phyloP scores from a whole-genome alignment of 2,113 vertebrate genomes.

The Nesogale talazaci region DNA sequence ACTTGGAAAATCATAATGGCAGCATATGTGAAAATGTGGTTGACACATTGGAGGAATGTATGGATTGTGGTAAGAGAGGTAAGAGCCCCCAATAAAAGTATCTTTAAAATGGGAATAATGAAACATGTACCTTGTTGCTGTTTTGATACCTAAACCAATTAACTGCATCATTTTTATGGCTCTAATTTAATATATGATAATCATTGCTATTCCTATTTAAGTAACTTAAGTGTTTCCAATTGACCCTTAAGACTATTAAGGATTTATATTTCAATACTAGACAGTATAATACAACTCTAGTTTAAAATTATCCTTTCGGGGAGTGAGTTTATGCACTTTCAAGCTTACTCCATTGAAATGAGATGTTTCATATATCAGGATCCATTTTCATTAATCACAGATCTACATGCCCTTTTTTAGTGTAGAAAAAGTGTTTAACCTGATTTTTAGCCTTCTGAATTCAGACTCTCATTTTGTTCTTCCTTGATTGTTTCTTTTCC shows the following conservation, averaged over 20 bases:
- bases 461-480: not conserved
- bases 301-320: not conserved
- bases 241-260: not conserved
- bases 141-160: constrained; percentile 15
- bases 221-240: not conserved
- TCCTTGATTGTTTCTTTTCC: not conserved
- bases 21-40: too few species aligned
- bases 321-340: not conserved
- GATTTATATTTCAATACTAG: not conserved
- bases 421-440: not conserved
- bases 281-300: not conserved
- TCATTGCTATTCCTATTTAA: not conserved
- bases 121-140: not conserved
- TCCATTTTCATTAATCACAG: not conserved
- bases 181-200: not conserved
- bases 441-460: not conserved
- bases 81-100: not conserved
- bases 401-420: constrained; percentile 3
- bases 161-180: not conserved
- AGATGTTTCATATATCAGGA: not conserved
- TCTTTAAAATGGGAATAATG: not conserved
- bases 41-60: too few species aligned
- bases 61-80: too few species aligned
- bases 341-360: not conserved
- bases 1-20: too few species aligned